A percentile compares a stretch with the other conserved stretches of the same genome.
Evolutionary conservation across 2,797 vertebrate genomes (phyloP).

Genomic region (Yasuhikotakia modesta): DNA sequence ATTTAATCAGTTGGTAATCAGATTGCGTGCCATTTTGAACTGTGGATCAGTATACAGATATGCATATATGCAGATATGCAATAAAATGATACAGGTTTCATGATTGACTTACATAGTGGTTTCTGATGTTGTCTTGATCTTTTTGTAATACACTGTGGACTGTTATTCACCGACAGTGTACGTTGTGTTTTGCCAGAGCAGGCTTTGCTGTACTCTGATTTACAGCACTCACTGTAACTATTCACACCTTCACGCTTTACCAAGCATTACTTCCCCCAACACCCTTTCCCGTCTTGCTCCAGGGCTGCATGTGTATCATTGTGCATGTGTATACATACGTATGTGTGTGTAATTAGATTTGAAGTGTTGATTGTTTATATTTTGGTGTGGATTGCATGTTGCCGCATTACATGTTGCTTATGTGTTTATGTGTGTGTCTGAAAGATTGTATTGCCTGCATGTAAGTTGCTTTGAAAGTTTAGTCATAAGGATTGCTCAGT

Average conservation of each 20-base stretch:
- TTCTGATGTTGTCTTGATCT: neutral
- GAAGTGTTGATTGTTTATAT: constrained; percentile 38
- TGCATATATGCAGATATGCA: no score
- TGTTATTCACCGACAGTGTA: neutral
- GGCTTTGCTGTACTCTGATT: constrained; percentile 46
- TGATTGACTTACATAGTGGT: neutral
- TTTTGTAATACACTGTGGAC: neutral
- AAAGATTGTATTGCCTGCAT: constrained; percentile 11
- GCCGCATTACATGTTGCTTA: neutral
- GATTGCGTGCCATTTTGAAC: constrained; percentile 55
- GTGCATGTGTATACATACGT: constrained; percentile 2
- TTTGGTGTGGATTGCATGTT: constrained; percentile 19
- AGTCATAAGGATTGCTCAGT: no score
- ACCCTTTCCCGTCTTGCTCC: neutral
- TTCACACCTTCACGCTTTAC: constrained; percentile 49
- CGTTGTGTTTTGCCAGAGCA: constrained; percentile 32
- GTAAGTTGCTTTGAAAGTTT: constrained; percentile 59
- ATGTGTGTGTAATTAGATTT: constrained; percentile 21
- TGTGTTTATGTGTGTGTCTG: neutral
- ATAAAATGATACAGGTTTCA: constrained; percentile 14
- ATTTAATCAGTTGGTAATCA: constrained; percentile 60
- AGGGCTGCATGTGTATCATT: neutral
- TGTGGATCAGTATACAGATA: constrained; percentile 41
- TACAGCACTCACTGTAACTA: constrained; percentile 38
- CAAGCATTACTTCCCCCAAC: constrained; percentile 36